Evolutionary conservation across 2,888 invertebrate species (phyloP), one percentile per base, ranked within the genome.

Genomic region (Melanophora roralis): DNA sequence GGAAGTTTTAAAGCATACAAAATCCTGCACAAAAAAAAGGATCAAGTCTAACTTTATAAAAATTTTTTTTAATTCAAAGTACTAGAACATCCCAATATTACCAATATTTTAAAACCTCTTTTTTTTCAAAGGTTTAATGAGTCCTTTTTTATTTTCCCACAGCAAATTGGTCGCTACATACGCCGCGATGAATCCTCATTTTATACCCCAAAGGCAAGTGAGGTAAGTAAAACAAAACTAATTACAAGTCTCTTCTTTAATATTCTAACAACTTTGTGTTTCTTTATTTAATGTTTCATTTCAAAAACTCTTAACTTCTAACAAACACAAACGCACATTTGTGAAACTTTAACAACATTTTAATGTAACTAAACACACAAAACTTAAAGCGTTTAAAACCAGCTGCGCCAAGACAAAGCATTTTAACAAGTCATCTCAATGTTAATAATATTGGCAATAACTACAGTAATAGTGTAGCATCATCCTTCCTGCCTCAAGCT

Each of bases 131-230:
- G 27, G n/a, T 16, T 11, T 36, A 9, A 21, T 45, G n/a, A n/a
- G n/a, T 38, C 12, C 19, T 9, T 12, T 47, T 53, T 34, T 59
- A n/a, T 75, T 69, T n/a, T n/a, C 32, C 86, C 85, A 0, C 72
- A 89, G 89, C 85, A 88, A 87, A 86, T 86, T 76, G 89, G 86
- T 4, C 85, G 85, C 27, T 89, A 89, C 36, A 85, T 88, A 69
- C 84, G 86, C 14, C 85, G 86, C 0, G 89, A 89, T 76, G 89
- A 89, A 73, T 85, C 85, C 9, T 84, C 88, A 27, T 82, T 89
- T 21, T 85, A 84, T 64, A 84, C 88, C 7, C 86, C 88, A 57
- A 85, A 87, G 65, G 69, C 84, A 7, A 87, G 84, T 80, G 85
- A 86, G 83, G 89, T 89, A 81, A 89, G 89, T 84, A 11, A 4